These are phyloP conservation scores for Babylonia areolata DNA, from an alignment of 1,140 invertebrate genomes.

Conservation along the genomic window DNA sequence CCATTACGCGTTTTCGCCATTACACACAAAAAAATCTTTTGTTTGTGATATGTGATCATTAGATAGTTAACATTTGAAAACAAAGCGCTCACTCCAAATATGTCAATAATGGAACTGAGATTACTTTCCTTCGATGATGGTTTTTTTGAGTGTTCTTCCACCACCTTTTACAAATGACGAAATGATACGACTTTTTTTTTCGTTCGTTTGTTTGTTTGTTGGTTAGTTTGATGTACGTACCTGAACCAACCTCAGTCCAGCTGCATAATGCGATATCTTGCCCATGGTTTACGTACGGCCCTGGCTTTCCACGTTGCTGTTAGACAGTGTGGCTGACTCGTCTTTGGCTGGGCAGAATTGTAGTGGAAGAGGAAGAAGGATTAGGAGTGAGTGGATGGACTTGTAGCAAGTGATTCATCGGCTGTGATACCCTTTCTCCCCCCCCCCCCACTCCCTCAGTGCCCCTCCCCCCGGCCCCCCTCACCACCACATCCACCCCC, in stretches of 20 bases:
- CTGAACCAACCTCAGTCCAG: not conserved
- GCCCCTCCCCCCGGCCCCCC: no score
- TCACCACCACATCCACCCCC: no score
- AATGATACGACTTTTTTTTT: not conserved
- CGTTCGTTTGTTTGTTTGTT: not conserved
- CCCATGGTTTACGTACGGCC: not conserved
- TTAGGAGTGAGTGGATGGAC: not conserved
- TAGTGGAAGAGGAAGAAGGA: no score
- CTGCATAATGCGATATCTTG: constrained; percentile 8
- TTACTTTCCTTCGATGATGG: not conserved
- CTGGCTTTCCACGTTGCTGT: not conserved
- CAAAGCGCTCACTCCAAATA: not conserved
- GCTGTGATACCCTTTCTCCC: not conserved
- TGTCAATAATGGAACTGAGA: not conserved
- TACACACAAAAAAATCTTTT: not conserved
- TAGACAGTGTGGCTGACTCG: not conserved
- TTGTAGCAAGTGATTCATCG: not conserved
- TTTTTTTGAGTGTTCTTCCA: not conserved
- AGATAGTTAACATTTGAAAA: not conserved
- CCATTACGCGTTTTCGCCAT: not conserved
- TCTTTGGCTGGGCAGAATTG: no score
- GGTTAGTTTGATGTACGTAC: not conserved
- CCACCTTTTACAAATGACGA: not conserved
- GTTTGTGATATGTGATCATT: not conserved
- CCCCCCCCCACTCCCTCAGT: no score